Conservation (phyloP, 2,888 invertebrate species). For the Phortica okadai region DNA sequence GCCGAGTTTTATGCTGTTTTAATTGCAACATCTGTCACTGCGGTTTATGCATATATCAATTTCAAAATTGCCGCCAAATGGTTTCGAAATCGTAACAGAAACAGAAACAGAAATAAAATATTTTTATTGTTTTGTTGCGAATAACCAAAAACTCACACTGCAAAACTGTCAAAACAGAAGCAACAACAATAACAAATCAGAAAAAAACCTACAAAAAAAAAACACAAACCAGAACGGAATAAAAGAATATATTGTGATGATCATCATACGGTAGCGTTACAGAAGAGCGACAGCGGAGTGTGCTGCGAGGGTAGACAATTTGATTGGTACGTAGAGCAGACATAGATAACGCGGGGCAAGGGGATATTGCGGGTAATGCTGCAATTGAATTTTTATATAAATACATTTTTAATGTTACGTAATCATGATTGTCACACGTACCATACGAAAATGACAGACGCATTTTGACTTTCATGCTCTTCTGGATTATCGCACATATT, state of each 20-base stretch:
- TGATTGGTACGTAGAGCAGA: too few relatives aligned
- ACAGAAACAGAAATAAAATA: constrained; percentile 63
- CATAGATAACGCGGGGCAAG: too few relatives aligned
- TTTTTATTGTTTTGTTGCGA: constrained; percentile 48
- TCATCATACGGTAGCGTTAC: background rate
- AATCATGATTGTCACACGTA: constrained; percentile 29
- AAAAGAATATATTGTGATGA: background rate
- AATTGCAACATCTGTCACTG: constrained; percentile 76
- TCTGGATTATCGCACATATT: constrained; percentile 16
- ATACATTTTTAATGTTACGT: constrained; percentile 29
- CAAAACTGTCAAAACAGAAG: constrained; percentile 66
- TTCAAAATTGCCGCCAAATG: constrained; percentile 67
- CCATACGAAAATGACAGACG: constrained; percentile 23
- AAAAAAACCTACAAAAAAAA: constrained; percentile 2
- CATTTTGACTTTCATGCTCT: constrained; percentile 19
- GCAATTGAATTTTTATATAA: constrained; percentile 27
- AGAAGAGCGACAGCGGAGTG: background rate
- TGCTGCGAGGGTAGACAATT: background rate
- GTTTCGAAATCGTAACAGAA: constrained; percentile 40
- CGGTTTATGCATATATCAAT: constrained; percentile 72
- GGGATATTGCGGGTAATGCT: background rate
- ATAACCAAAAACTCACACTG: constrained; percentile 19
- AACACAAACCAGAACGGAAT: background rate
- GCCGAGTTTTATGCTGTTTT: constrained; percentile 69
- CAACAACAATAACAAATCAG: constrained; percentile 7